A percentile compares a stretch with the other conserved stretches of the same genome.
phyloP scores from a whole-genome alignment of 2,797 vertebrate species.

The Myripristis murdjan region DNA sequence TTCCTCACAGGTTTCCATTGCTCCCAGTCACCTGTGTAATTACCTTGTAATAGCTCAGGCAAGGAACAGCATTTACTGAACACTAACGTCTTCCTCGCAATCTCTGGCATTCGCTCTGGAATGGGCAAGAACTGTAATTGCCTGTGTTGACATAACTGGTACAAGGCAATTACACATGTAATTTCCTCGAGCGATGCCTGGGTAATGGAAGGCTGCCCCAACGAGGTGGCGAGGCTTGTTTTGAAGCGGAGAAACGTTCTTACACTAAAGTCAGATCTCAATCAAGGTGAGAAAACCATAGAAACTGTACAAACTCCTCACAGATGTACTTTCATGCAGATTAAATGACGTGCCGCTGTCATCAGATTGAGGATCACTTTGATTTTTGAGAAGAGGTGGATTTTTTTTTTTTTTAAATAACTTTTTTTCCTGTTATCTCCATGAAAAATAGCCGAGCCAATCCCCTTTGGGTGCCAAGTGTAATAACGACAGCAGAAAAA shows the following conservation, averaged over 20 bases:
- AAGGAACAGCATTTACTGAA: constrained; percentile 74
- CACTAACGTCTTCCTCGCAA: constrained; percentile 61
- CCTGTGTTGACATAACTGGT: constrained; percentile 76
- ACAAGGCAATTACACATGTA: constrained; percentile 75
- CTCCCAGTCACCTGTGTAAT: constrained; percentile 73
- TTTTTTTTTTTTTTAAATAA: neutral
- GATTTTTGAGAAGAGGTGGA: neutral
- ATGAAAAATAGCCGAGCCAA: too few species aligned
- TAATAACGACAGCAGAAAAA: too few species aligned
- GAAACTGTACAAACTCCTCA: neutral
- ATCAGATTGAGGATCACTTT: neutral
- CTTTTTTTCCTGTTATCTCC: too few species aligned
- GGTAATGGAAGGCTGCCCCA: constrained; percentile 26
- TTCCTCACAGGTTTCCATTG: constrained; percentile 58
- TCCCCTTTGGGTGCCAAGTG: too few species aligned
- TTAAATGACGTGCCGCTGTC: neutral
- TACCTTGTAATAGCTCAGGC: constrained; percentile 75
- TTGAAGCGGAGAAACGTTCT: constrained; percentile 6
- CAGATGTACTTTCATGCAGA: neutral
- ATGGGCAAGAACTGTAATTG: constrained; percentile 73
- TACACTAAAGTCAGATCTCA: neutral
- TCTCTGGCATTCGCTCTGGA: constrained; percentile 70
- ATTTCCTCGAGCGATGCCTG: constrained; percentile 59
- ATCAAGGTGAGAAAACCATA: neutral
- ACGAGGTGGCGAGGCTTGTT: constrained; percentile 10